Evolutionary conservation across 2,888 invertebrate genomes (phyloP), one percentile per base, ranked within the genome.

Genomic region (Parthenolecanium corni): DNA sequence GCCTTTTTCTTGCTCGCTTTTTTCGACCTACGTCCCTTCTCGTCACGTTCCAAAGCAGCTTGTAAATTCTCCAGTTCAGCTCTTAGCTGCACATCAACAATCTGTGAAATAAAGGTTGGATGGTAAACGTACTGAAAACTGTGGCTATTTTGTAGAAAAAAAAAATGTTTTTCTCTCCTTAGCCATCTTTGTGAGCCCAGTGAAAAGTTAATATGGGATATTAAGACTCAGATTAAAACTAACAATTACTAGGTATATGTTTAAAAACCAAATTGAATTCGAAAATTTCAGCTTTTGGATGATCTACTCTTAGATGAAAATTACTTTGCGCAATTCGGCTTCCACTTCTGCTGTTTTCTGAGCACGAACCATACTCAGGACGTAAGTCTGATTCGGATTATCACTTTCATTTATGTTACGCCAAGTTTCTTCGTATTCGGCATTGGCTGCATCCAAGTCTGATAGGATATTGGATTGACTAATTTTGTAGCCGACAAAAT

Each of bases 391-490:
- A 54, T 80, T 77, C 0, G 82, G 79, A 73, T 91, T 89, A 1
- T 78, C 76, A 0, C 77, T 75, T 70, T 92, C 91, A 68, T 89
- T 86, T 71, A 84, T 85, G 62, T 82, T 81, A 69, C 82, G 83
- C 94, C 94, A 95, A 23, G 85, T 79, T 66, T 86, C 90, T 72
- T 86, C 84, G 71, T 83, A 88, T 78, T 87, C 88, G 71, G 85
- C 82, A 73, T 85, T 85, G 44, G 82, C 80, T 25, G 80, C 76
- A 18, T 84, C 79, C 61, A 91, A 77, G 66, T 86, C 84, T 6
- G 84, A 80, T 12, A 89, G 73, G 72, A 88, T 87, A 24, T 80
- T 78, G 0, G 90, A 89, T 12, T 80, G 78, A 12, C 78, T 77
- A 63, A 86, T 82, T 73, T 83, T 84, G 61, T 83, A 84, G 20